Base-by-base conservation (phyloP, 2,797 vertebrate genomes). In the Vireo griseus region DNA sequence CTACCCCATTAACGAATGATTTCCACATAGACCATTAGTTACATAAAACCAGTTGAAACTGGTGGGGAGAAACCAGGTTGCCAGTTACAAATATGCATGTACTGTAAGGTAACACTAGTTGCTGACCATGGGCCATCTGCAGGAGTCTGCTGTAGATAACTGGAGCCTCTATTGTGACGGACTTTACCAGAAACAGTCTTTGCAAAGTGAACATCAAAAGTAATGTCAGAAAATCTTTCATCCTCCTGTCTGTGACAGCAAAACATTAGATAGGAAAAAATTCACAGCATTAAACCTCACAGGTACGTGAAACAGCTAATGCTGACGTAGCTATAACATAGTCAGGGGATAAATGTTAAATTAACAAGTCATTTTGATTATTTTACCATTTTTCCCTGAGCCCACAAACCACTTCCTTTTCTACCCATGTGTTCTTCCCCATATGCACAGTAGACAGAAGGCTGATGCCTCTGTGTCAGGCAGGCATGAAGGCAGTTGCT, bases 371-470 rank as follows among this genome's bases (percentile, higher is more conserved):
- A 45, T 92, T 87, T 40, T 75, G 62, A 75, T 75, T 91, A n/a
- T 90, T 25, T 55, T 86, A 59, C 42, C 39, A 58, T 96, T 95
- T 91, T 88, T 69, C 40, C 40, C 21, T n/a, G 69, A 91, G 33
- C 92, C 90, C 73, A 94, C 92, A 88, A 97, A 96, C 96, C 97
- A 97, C 97, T 97, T 98, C 97, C 97, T 97, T 92, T 96, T 29
- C 65, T 90, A 96, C 78, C 63, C 88, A 55, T 79, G 73, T 94
- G 52, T 91, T 90, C 28, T 55, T 71, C 45, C 16, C 66, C 55
- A 62, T 71, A 81, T 84, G 78, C 90, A 72, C 79, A 26, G 71
- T 10, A 61, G 77, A 73, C 84, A 92, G 81, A 90, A 82, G 69
- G 50, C 74, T 91, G 74, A 26, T 57, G 40, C 29, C 28, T 81